phyloP scores from a whole-genome alignment of 2,888 invertebrate genomes.

The Plutella xylostella region DNA sequence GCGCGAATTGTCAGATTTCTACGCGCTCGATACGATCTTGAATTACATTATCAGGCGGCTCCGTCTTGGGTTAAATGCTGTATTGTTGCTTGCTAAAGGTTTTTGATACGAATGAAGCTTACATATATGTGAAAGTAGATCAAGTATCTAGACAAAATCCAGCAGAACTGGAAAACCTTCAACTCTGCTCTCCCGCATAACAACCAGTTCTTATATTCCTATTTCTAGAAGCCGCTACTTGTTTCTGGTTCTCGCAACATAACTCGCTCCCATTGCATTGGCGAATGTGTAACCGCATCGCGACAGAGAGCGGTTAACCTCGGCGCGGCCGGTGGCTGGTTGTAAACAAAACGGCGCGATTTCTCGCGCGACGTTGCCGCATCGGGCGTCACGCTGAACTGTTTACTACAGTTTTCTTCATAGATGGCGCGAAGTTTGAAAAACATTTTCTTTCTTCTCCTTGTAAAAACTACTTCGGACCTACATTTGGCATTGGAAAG shows the following conservation, averaged over 20 bases:
- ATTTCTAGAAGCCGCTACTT: constrained; percentile 15
- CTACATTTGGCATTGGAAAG: too few relatives aligned
- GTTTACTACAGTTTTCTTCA: constrained; percentile 24
- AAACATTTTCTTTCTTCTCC: too few relatives aligned
- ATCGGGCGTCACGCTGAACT: constrained; percentile 28
- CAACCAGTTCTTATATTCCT: constrained; percentile 19
- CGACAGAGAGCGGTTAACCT: constrained; percentile 27
- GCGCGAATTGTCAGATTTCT: constrained; percentile 56
- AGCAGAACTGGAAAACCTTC: constrained; percentile 13
- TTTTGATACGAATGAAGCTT: too few relatives aligned
- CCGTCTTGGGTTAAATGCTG: constrained; percentile 32
- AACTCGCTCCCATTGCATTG: not conserved
- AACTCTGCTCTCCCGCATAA: not conserved
- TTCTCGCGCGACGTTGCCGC: constrained; percentile 46
- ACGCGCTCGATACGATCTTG: constrained; percentile 60
- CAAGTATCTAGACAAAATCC: not conserved
- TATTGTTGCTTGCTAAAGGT: too few relatives aligned
- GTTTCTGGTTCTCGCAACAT: constrained; percentile 15
- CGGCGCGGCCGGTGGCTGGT: constrained; percentile 26
- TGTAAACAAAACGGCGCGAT: constrained; percentile 56
- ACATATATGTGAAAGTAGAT: not conserved
- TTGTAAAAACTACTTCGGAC: too few relatives aligned
- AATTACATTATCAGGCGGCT: constrained; percentile 43
- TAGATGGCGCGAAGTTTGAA: constrained; percentile 6
- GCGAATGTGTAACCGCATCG: constrained; percentile 23